A percentile compares a stretch with the other conserved stretches of the same genome.
Evolutionary conservation across 2,797 vertebrate genomes (phyloP).

Genomic region (Microctenopoma stevenorrisi): DNA sequence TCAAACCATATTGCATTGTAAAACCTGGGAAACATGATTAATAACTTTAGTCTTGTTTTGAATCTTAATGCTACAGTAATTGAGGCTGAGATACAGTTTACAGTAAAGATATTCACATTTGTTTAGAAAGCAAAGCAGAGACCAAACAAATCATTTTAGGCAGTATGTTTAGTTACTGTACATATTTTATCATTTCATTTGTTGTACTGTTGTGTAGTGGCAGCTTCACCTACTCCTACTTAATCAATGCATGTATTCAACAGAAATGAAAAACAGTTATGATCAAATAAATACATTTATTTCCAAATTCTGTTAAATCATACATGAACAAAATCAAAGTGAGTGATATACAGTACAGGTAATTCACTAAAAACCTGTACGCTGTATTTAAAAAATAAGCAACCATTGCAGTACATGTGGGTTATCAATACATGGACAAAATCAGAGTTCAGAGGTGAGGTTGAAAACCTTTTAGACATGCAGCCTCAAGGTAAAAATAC

Average conservation of each 20-base stretch:
- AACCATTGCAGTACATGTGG: slow-evolving; percentile 40
- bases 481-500: slow-evolving; percentile 55
- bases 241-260: background rate
- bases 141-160: too few species aligned
- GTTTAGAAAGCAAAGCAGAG: too few species aligned
- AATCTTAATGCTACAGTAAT: too few species aligned
- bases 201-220: too few species aligned
- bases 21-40: too few species aligned
- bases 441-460: slow-evolving; percentile 19
- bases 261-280: slow-evolving; percentile 7
- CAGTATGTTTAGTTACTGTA: too few species aligned
- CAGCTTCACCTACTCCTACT: too few species aligned
- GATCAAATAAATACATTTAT: slow-evolving; percentile 72
- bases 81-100: too few species aligned
- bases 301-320: slow-evolving; percentile 53
- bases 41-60: too few species aligned
- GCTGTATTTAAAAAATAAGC: slow-evolving; percentile 35
- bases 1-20: too few species aligned
- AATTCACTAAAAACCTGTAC: slow-evolving; percentile 53
- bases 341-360: slow-evolving; percentile 58
- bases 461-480: slow-evolving; percentile 58
- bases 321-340: slow-evolving; percentile 53
- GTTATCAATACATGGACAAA: slow-evolving; percentile 40
- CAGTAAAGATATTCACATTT: too few species aligned
- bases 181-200: too few species aligned